Evolutionary conservation across 2,888 invertebrate genomes (phyloP).

Genomic region (Chloroclystis v-ata): DNA sequence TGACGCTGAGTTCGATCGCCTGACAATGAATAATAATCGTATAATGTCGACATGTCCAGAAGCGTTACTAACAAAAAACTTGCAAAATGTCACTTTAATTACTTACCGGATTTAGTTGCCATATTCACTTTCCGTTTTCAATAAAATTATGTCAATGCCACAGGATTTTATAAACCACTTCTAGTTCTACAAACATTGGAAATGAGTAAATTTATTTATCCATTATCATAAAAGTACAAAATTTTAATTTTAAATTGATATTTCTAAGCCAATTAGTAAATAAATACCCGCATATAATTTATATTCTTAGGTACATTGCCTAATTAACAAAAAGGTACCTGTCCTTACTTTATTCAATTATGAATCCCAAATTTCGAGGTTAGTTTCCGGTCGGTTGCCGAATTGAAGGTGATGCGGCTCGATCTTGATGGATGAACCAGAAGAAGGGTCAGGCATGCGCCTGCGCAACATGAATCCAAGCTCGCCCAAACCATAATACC

Average conservation of each 20-base stretch:
- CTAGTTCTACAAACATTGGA: too few species aligned
- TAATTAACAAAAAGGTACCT: conserved; percentile 13
- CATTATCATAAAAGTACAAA: too few species aligned
- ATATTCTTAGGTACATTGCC: conserved; percentile 14
- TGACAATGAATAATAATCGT: conserved; percentile 46
- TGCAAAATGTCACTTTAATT: conserved; percentile 17
- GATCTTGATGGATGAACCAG: conserved; percentile 75
- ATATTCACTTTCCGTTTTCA: conserved; percentile 15
- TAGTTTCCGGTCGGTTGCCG: conserved; percentile 69
- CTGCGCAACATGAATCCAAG: conserved; percentile 60
- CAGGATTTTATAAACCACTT: neutral
- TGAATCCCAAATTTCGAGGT: conserved; percentile 39
- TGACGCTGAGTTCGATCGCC: conserved; percentile 41
- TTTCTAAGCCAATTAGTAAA: too few species aligned
- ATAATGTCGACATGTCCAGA: conserved; percentile 45
- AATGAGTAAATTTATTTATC: too few species aligned
- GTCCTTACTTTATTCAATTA: conserved; percentile 36
- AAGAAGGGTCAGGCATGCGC: conserved; percentile 61
- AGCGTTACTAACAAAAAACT: conserved; percentile 34
- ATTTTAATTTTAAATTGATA: too few species aligned
- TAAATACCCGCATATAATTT: conserved; percentile 8
- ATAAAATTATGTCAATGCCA: conserved; percentile 12
- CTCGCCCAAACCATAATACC: conserved; percentile 43
- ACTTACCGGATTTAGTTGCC: conserved; percentile 17
- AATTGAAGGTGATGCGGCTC: conserved; percentile 67